phyloP scores from a whole-genome alignment of 2,797 vertebrate species.

The Myripristis jacobus region DNA sequence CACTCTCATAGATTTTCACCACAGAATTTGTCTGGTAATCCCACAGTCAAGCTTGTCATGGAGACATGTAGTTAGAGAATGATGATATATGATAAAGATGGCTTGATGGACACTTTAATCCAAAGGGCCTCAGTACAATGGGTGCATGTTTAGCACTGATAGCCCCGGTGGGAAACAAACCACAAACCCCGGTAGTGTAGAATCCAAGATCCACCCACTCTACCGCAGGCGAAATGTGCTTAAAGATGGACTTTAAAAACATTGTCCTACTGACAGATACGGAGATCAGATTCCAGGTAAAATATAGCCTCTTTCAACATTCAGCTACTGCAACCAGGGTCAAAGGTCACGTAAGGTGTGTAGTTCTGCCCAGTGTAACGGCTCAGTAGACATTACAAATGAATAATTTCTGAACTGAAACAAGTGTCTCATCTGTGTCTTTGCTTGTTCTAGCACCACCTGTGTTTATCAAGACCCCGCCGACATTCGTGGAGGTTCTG shows the following conservation, averaged over 20 bases:
- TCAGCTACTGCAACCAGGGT: neutral
- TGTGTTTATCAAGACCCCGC: conserved; percentile 90
- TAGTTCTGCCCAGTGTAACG: neutral
- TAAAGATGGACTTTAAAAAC: too few species aligned
- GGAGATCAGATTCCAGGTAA: too few species aligned
- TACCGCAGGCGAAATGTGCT: too few species aligned
- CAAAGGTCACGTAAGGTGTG: neutral
- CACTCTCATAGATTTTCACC: conserved; percentile 19
- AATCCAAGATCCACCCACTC: too few species aligned
- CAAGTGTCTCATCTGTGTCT: conserved; percentile 1
- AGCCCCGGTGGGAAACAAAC: neutral
- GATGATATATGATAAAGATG: neutral
- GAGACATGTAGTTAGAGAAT: conserved; percentile 3
- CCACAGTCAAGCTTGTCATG: conserved; percentile 9
- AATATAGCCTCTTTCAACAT: too few species aligned
- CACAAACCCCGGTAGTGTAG: too few species aligned
- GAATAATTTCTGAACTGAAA: neutral
- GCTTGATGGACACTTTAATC: neutral
- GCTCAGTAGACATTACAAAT: conserved; percentile 16
- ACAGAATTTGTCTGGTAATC: conserved; percentile 20
- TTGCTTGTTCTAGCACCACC: conserved; percentile 87
- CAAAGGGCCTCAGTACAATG: conserved; percentile 15
- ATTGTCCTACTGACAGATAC: too few species aligned
- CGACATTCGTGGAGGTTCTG: conserved; percentile 88
- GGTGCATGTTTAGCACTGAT: conserved; percentile 22